Conservation (phyloP, 2,888 invertebrate genomes). For the Eristalis pertinax region DNA sequence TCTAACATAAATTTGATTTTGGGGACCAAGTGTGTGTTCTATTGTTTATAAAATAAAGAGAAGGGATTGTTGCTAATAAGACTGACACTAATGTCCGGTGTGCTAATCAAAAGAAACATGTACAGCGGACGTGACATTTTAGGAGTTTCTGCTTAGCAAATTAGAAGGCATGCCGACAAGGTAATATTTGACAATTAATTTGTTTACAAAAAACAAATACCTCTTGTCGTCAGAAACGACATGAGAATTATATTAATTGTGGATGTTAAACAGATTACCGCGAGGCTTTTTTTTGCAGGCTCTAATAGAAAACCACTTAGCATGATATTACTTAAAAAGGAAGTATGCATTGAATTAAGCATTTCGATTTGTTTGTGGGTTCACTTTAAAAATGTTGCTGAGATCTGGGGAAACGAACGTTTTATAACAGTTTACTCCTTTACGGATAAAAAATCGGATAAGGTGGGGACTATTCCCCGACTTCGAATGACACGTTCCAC, state of each 20-base stretch:
- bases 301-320: not conserved
- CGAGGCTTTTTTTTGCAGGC: not conserved
- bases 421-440: conserved; percentile 25
- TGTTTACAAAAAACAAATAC: not conserved
- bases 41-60: too few relatives aligned
- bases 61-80: not conserved
- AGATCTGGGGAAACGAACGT: not conserved
- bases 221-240: not conserved
- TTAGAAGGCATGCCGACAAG: not conserved
- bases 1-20: not conserved
- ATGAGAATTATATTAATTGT: not conserved
- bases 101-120: not conserved
- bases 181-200: not conserved
- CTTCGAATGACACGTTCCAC: conserved; percentile 43
- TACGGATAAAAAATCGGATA: conserved; percentile 43
- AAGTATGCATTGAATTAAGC: not conserved
- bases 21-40: not conserved
- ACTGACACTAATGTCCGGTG: not conserved
- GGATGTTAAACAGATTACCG: not conserved
- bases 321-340: not conserved
- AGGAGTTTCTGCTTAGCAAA: not conserved
- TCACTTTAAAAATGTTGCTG: not conserved
- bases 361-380: too few relatives aligned
- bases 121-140: not conserved
- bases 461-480: conserved; percentile 4